Base-by-base conservation (phyloP, 1,140 invertebrate genomes). In the Lepidurus arcticus region DNA sequence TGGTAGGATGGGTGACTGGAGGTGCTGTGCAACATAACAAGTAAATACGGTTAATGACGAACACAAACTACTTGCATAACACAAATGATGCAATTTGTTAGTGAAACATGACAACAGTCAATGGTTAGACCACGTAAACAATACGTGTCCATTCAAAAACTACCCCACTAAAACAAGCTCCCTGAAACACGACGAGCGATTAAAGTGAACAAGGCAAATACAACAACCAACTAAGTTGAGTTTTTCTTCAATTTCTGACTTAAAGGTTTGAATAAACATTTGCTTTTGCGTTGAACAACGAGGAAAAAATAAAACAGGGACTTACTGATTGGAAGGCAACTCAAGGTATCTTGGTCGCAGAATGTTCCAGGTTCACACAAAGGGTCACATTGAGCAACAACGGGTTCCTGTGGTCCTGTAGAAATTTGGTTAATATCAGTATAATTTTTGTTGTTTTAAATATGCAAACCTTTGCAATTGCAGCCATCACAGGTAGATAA, bases 401-500 rank as follows among this genome's bases (percentile, higher is more conserved):
- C n/a, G 1, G 78, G 73, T n/a, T 78, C 73, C 8, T 42, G 16
- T 16, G 76, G 42, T 43, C 42, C 76, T 76, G 76, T 4, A 53
- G 16, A 47, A 42, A 47, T n/a, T 42, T 26, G 21, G 7, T 65
- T 21, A 65, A 13, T 65, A 16, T 13, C 16, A 21, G 53, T 13
- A 65, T n/a, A 16, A 7, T 21, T 65, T 16, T 65, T n/a, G 16
- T 16, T n/a, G 6, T 9, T 1, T 7, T 1, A 77, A 74, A 77
- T 13, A 77, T 44, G 83, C 85, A 86, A 87, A 91, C 90, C 79
- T 78, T 76, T 84, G 82, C 91, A 92, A 79, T 89, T 85, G 81
- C 90, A 92, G 16, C 90, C 90, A 85, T 92, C 90, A 82, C 90
- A 92, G 80, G 86, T 82, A 82, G 87, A 84, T 82, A 86, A 82